Conservation (phyloP, 2,888 invertebrate species). For the Macropis europaea region DNA sequence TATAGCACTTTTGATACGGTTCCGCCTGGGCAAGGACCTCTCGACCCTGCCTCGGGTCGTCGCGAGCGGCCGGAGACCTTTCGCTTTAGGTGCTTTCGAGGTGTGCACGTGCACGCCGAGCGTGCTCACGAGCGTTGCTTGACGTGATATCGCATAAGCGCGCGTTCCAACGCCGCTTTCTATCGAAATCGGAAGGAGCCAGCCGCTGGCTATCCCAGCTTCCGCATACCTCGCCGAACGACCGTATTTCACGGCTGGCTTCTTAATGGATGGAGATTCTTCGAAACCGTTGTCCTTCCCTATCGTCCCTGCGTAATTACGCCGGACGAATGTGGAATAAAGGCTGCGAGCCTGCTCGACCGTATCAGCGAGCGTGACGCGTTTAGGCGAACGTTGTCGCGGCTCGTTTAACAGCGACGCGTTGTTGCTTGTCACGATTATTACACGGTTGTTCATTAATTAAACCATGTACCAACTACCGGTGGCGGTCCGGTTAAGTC, state of each 20-base stretch:
- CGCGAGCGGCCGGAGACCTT: slow-evolving; percentile 58
- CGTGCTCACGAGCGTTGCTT: slow-evolving; percentile 47
- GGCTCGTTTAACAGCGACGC: slow-evolving; percentile 1
- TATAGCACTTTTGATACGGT: slow-evolving; percentile 69
- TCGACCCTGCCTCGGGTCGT: slow-evolving; percentile 65
- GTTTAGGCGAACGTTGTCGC: background rate
- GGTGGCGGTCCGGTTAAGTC: background rate
- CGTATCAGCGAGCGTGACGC: slow-evolving; percentile 5
- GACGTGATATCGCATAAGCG: slow-evolving; percentile 66
- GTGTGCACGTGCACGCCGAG: slow-evolving; percentile 58
- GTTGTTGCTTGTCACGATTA: slow-evolving; percentile 33
- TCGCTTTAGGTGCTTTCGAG: slow-evolving; percentile 60
- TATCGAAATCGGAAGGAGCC: slow-evolving; percentile 63
- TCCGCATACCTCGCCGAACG: slow-evolving; percentile 55
- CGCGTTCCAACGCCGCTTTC: slow-evolving; percentile 37
- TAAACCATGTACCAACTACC: slow-evolving; percentile 17
- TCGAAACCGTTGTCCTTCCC: background rate
- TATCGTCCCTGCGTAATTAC: slow-evolving; percentile 10
- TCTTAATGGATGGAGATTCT: slow-evolving; percentile 45
- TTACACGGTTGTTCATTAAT: slow-evolving; percentile 43
- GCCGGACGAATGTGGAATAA: slow-evolving; percentile 10
- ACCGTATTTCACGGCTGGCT: slow-evolving; percentile 44
- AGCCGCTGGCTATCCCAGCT: slow-evolving; percentile 10
- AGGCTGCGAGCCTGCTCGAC: background rate
- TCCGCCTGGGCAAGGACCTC: slow-evolving; percentile 67